These are phyloP conservation scores for Ciona savignyi DNA, from an alignment of 23 tunicate species.

Conservation along the genomic window DNA sequence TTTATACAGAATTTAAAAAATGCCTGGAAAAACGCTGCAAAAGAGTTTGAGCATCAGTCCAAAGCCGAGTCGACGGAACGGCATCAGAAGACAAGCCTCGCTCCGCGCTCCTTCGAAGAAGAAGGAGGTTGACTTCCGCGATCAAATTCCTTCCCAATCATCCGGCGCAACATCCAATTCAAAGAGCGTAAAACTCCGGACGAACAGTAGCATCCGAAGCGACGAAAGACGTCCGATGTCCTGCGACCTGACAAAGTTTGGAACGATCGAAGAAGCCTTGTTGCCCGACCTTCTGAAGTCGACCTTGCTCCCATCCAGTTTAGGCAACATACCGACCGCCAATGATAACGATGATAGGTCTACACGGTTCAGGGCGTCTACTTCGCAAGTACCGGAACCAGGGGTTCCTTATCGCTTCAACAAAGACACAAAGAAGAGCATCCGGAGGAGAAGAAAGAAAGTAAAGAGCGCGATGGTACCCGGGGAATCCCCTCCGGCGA, in stretches of 20 bases:
- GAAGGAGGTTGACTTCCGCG: background rate
- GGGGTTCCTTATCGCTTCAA: background rate
- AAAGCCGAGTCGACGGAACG: background rate
- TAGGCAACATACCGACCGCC: background rate
- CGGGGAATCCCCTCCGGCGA: background rate
- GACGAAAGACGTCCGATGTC: background rate
- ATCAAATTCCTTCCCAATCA: background rate
- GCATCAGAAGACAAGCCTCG: background rate
- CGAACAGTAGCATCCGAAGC: background rate
- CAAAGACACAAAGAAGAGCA: background rate
- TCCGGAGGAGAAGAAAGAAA: background rate
- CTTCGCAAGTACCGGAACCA: background rate
- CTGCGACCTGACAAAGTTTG: background rate
- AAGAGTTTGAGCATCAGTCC: background rate
- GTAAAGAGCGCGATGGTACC: background rate
- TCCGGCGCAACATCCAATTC: background rate
- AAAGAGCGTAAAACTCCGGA: background rate
- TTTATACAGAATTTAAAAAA: too few relatives aligned
- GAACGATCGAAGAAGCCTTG: background rate
- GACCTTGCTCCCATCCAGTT: conserved; percentile 1
- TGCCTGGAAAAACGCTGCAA: background rate
- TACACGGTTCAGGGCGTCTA: background rate
- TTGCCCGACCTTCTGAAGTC: background rate
- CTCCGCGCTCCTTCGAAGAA: background rate
- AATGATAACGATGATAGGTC: background rate